Percentiles rank a stretch among this genome's conserved stretches.
These are phyloP conservation scores for Taenaris catops DNA, from an alignment of 2,888 invertebrate species.

Conservation along the genomic window DNA sequence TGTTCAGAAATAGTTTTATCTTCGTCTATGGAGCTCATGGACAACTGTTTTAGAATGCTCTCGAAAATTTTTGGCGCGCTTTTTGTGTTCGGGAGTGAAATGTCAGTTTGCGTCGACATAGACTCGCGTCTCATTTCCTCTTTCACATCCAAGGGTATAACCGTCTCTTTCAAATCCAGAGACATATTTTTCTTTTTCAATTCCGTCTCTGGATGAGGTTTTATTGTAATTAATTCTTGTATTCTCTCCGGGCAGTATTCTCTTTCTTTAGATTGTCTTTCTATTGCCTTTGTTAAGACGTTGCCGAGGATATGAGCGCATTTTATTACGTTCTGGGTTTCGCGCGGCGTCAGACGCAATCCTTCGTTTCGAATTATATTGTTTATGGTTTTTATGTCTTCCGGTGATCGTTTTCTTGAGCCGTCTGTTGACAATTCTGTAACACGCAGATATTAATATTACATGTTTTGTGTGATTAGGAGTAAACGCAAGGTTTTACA, in stretches of 20 bases:
- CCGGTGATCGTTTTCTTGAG: slow-evolving; percentile 52
- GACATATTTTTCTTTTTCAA: slow-evolving; percentile 51
- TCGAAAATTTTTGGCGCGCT: slow-evolving; percentile 72
- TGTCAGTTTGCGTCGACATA: slow-evolving; percentile 66
- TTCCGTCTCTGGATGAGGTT: slow-evolving; percentile 27
- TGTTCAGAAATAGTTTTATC: slow-evolving; percentile 13
- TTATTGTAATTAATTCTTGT: slow-evolving; percentile 28
- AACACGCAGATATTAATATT: too few species aligned
- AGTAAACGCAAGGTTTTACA: too few species aligned
- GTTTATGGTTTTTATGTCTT: slow-evolving; percentile 44
- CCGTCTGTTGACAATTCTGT: slow-evolving; percentile 48
- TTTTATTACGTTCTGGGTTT: slow-evolving; percentile 63
- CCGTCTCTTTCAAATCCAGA: slow-evolving; percentile 54
- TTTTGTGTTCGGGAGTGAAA: slow-evolving; percentile 66
- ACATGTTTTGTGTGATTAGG: too few species aligned
- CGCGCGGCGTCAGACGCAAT: slow-evolving; percentile 52
- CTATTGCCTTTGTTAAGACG: slow-evolving; percentile 56
- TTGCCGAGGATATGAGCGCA: slow-evolving; percentile 63
- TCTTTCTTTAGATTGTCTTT: slow-evolving; percentile 42
- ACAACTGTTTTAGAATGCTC: slow-evolving; percentile 60
- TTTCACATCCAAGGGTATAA: slow-evolving; percentile 39
- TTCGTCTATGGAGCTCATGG: slow-evolving; percentile 55
- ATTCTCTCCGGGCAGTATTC: slow-evolving; percentile 32
- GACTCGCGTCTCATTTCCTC: slow-evolving; percentile 52
- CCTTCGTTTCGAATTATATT: slow-evolving; percentile 56